phyloP scores from a whole-genome alignment of 1,140 invertebrate genomes.

The Listronotus bonariensis region DNA sequence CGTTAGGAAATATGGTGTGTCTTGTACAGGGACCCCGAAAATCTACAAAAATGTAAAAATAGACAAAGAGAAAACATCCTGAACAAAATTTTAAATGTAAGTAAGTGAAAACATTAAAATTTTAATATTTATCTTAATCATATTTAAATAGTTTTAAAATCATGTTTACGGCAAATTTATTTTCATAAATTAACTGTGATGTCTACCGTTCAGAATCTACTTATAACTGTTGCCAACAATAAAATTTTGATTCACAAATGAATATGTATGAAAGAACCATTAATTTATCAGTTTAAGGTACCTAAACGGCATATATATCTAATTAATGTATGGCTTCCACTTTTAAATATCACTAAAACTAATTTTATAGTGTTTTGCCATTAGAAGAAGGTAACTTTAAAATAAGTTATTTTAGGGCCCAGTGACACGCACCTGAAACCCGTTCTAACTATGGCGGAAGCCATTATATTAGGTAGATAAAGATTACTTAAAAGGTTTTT shows the following conservation, averaged over 20 bases:
- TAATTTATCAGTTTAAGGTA: neutral
- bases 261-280: neutral
- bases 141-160: too few relatives aligned
- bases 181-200: conserved; percentile 1
- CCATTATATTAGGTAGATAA: conserved; percentile 9
- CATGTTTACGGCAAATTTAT: neutral
- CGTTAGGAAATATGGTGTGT: too few relatives aligned
- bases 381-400: conserved; percentile 3
- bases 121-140: too few relatives aligned
- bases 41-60: too few relatives aligned
- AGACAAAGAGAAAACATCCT: too few relatives aligned
- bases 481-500: conserved; percentile 5
- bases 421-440: conserved; percentile 7
- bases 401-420: conserved; percentile 7
- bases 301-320: neutral
- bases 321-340: conserved; percentile 3
- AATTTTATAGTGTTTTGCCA: conserved; percentile 13
- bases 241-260: neutral
- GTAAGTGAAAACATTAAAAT: too few relatives aligned
- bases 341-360: conserved; percentile 5
- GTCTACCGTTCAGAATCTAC: neutral
- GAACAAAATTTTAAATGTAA: too few relatives aligned
- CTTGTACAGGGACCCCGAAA: too few relatives aligned
- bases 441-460: conserved; percentile 8
- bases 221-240: conserved; percentile 7